Percentiles rank a stretch among this genome's conserved stretches.
Conservation (phyloP, 2,113 vertebrate species). For the Callithrix jacchus region DNA sequence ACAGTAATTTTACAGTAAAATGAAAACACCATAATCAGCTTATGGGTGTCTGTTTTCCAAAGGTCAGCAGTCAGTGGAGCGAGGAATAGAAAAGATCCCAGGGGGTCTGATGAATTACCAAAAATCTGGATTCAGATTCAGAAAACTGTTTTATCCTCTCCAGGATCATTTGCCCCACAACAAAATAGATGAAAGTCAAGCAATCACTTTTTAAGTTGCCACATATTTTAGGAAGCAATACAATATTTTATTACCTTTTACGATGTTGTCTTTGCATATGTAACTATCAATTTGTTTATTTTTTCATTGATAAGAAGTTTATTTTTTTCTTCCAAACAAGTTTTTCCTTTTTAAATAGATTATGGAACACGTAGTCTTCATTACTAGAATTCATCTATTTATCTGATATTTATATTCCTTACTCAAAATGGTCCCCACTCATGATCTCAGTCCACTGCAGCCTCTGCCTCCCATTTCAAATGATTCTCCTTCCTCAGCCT, state of each 20-base stretch:
- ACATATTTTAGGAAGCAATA: not conserved
- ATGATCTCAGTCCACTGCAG: too few relatives aligned
- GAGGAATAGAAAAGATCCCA: conserved; percentile 22
- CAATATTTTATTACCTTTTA: not conserved
- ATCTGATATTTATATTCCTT: not conserved
- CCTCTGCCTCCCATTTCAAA: too few relatives aligned
- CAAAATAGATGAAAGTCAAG: not conserved
- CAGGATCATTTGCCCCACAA: not conserved
- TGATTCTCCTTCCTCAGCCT: too few relatives aligned
- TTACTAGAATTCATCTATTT: not conserved
- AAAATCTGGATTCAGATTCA: conserved; percentile 55
- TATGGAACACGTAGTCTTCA: not conserved
- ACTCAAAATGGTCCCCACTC: not conserved
- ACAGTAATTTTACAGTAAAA: not conserved
- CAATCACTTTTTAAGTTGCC: not conserved
- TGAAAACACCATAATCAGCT: not conserved
- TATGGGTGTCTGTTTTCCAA: not conserved
- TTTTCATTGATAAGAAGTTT: not conserved
- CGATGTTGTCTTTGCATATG: not conserved
- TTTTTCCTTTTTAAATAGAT: not conserved
- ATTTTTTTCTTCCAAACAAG: not conserved
- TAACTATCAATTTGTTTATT: not conserved
- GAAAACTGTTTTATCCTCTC: conserved; percentile 32
- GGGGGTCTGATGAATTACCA: not conserved
- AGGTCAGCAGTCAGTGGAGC: not conserved